Base-by-base conservation (phyloP, 2,113 vertebrate genomes). In the Taxidea taxus region DNA sequence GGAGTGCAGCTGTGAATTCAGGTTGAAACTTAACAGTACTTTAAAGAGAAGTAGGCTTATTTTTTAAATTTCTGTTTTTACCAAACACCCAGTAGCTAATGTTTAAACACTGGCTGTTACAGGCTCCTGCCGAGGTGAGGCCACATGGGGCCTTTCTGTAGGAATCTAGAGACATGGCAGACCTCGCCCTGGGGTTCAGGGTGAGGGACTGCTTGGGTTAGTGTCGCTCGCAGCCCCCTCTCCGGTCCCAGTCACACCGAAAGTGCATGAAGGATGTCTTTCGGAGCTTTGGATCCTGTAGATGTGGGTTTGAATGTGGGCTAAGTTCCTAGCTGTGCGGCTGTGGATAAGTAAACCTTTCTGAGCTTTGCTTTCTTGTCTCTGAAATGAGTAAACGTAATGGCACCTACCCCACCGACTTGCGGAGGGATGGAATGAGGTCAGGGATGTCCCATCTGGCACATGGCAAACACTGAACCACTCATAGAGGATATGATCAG, bases 121-220 rank as follows among this genome's bases (percentile, higher is more conserved):
- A 25, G 37, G 62, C 62, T 11, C 0, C n/a, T 23, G 2, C 44
- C 7, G 6, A 0, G 34, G 42, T 56, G 39, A 80, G 16, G 15
- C 10, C 37, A 3, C 6, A 2, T 4, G 58, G 31, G 16, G 29
- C 0, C 0, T 39, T 39, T 58, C 31, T 34, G 6, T 29, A n/a
- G 54, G 60, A 58, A 54, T 11, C 20, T 6, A 54, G 87, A 68
- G 49, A 7, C 6, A 21, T 3, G 34, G 4, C 39, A 31, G 7
- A 4, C 21, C 21, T 7, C 21, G 23, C n/a, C 1, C 8, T 7
- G 8, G 47, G 11, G 21, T 29, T 11, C 8, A 27, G 18, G 3
- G 0, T n/a, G 49, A 10, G 25, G n/a, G 18, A 34, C 85, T 29
- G 44, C 34, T 7, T 47, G 23, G 20, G 16, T 21, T 2, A 1